These are phyloP conservation scores for Pantherophis vulpinus DNA, from an alignment of 2,797 vertebrate genomes.

Conservation along the genomic window DNA sequence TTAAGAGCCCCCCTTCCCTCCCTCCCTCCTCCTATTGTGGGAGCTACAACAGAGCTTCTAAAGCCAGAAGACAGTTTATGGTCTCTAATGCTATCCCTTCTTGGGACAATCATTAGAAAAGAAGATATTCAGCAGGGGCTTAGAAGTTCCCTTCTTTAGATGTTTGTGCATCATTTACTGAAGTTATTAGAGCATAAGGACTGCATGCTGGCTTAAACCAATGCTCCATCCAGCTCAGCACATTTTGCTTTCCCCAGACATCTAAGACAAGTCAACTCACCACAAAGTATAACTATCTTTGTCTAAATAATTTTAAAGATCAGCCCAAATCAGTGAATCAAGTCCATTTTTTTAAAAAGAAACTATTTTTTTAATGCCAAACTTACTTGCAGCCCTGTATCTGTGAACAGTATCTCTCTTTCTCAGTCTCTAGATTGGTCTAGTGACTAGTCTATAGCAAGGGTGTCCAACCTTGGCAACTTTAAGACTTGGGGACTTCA, in stretches of 20 bases:
- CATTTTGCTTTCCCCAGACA: not conserved
- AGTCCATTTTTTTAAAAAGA: not conserved
- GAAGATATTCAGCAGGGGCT: conserved; percentile 60
- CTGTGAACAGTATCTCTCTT: not conserved
- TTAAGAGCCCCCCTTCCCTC: conserved; percentile 63
- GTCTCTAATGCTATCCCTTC: conserved; percentile 70
- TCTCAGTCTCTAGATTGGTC: not conserved
- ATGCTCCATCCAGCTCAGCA: not conserved
- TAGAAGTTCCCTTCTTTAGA: conserved; percentile 62
- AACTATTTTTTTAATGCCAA: not conserved
- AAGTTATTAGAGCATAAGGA: conserved; percentile 18
- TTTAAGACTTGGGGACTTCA: not conserved
- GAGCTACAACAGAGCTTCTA: conserved; percentile 71
- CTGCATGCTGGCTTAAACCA: not conserved
- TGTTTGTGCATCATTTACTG: conserved; percentile 41
- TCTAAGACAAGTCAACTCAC: not conserved
- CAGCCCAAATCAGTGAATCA: not conserved
- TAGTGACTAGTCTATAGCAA: not conserved
- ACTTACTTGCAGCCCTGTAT: not conserved
- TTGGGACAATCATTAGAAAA: conserved; percentile 65
- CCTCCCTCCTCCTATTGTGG: conserved; percentile 69
- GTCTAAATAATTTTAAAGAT: not conserved
- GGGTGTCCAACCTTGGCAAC: not conserved
- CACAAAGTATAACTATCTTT: not conserved
- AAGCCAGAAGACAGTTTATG: conserved; percentile 79